Percentiles rank a stretch among this genome's conserved stretches.
Conservation (phyloP, 2,888 invertebrate species). For the Pyrgus malvae region DNA sequence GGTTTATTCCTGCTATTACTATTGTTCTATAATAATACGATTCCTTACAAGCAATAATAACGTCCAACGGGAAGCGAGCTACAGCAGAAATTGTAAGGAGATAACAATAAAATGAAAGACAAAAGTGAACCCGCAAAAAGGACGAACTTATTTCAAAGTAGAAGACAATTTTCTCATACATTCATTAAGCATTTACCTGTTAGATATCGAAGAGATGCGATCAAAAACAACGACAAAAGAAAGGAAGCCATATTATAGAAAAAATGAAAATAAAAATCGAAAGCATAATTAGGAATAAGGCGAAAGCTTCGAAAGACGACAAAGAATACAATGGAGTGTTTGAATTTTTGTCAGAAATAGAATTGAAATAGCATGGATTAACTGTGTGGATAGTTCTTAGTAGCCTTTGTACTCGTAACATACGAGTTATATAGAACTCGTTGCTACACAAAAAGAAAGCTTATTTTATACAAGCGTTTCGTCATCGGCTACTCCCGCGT, state of each 20-base stretch:
- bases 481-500: no score
- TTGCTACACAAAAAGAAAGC: no score
- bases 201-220: conserved; percentile 44
- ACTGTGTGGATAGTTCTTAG: no score
- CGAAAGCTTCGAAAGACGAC: conserved; percentile 60
- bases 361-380: neutral
- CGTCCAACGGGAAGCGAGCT: conserved; percentile 35
- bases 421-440: no score
- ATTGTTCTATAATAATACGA: no score
- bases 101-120: conserved; percentile 46
- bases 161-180: conserved; percentile 42
- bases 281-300: conserved; percentile 68
- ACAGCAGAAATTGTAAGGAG: conserved; percentile 39
- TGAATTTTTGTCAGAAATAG: conserved; percentile 25
- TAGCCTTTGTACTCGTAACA: no score
- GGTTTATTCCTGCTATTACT: no score
- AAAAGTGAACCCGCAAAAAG: conserved; percentile 35
- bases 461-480: no score
- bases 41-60: conserved; percentile 16
- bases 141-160: conserved; percentile 42
- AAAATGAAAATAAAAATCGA: conserved; percentile 52
- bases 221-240: conserved; percentile 49
- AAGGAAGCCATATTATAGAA: conserved; percentile 52
- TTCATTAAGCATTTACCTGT: conserved; percentile 46
- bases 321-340: conserved; percentile 52